Conservation (phyloP, 2,888 invertebrate genomes). For the Neoitamus cyanurus region DNA sequence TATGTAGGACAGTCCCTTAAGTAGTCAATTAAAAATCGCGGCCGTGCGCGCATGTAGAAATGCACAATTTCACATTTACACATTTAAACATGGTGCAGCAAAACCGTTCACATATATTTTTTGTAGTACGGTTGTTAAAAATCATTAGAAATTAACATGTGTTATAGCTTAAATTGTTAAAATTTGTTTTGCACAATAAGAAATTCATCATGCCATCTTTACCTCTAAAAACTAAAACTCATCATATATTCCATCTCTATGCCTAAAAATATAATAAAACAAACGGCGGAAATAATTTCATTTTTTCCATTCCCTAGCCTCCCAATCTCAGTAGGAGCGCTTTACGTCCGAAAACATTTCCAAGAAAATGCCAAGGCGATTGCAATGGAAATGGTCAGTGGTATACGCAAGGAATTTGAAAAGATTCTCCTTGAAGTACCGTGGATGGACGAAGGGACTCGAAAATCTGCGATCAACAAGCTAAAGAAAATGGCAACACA, state of each 20-base stretch:
- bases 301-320: conserved; percentile 67
- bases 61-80: neutral
- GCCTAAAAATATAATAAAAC: neutral
- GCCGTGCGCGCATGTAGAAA: too few relatives aligned
- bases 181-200: neutral
- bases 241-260: too few relatives aligned
- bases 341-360: conserved; percentile 90
- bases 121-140: neutral
- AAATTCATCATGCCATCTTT: neutral
- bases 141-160: too few relatives aligned
- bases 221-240: neutral
- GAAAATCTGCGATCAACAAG: conserved; percentile 80
- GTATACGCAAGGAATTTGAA: conserved; percentile 84
- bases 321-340: conserved; percentile 81
- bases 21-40: too few relatives aligned
- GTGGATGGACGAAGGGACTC: conserved; percentile 94
- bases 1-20: too few relatives aligned
- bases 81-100: neutral
- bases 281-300: neutral
- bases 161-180: neutral
- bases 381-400: conserved; percentile 88
- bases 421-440: conserved; percentile 82
- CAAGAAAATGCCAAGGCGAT: conserved; percentile 84
- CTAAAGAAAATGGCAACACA: conserved; percentile 86
- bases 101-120: neutral